Evolutionary conservation across 2,888 invertebrate genomes (phyloP).

Genomic region (Rhopalosiphum nymphaeae): DNA sequence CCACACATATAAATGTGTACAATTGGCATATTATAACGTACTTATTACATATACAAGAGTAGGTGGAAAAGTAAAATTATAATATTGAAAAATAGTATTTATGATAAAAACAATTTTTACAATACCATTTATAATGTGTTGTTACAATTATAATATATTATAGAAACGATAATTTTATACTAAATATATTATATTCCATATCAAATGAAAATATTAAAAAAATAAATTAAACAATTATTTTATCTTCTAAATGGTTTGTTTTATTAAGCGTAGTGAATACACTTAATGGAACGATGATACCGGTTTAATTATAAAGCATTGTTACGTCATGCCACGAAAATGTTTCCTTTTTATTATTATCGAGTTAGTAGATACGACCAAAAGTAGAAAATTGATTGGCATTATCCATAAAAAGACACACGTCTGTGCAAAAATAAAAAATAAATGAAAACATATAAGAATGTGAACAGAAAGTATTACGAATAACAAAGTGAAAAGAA

Average conservation of each 20-base stretch:
- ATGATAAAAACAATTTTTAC: neutral
- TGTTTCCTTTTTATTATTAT: neutral
- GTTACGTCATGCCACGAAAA: neutral
- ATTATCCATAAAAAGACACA: neutral
- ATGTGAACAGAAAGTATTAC: neutral
- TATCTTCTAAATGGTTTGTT: constrained; percentile 20
- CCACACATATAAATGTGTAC: neutral
- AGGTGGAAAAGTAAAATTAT: neutral
- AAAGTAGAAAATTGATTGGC: neutral
- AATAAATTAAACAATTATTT: constrained; percentile 7
- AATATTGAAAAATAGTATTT: neutral
- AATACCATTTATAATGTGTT: neutral
- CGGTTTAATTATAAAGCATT: constrained; percentile 27
- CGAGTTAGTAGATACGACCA: neutral
- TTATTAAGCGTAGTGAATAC: neutral
- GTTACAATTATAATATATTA: neutral
- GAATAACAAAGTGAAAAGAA: neutral
- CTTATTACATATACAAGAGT: neutral
- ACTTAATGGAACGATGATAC: constrained; percentile 10
- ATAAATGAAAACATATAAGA: neutral
- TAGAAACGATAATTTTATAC: neutral
- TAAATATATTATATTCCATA: neutral
- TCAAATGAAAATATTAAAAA: neutral
- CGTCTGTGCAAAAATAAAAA: neutral
- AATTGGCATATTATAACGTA: constrained; percentile 1